Evolutionary conservation across 2,797 vertebrate genomes (phyloP).

Genomic region (Gymnodraco acuticeps): DNA sequence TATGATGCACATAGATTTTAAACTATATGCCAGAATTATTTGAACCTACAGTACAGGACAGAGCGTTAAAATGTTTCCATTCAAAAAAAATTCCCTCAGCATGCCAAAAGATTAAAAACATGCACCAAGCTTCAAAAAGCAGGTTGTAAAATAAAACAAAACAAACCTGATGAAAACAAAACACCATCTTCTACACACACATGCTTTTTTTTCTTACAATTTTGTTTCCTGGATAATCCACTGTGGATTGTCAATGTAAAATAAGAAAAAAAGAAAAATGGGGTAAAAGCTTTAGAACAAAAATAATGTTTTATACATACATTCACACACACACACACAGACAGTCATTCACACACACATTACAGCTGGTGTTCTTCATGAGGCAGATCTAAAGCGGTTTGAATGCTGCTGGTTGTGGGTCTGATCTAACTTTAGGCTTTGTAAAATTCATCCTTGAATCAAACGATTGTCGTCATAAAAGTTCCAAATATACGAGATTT

Average conservation of each 20-base stretch:
- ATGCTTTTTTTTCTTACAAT: conserved; percentile 29
- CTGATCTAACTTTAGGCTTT: not conserved
- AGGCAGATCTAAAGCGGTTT: conserved; percentile 32
- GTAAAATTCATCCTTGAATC: conserved; percentile 14
- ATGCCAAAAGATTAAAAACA: conserved; percentile 79
- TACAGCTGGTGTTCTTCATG: conserved; percentile 42
- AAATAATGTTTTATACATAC: conserved; percentile 38
- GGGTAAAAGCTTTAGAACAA: conserved; percentile 13
- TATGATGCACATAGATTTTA: conserved; percentile 35
- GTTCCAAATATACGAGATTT: conserved; percentile 16
- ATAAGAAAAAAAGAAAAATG: not conserved
- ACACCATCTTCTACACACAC: conserved; percentile 42
- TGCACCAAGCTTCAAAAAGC: conserved; percentile 68
- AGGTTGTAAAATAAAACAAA: conserved; percentile 36
- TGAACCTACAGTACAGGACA: conserved; percentile 53
- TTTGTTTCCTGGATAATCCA: conserved; percentile 53
- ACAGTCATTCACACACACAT: conserved; percentile 34
- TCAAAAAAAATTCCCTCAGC: conserved; percentile 49
- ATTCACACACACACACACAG: conserved; percentile 65
- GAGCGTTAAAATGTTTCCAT: conserved; percentile 42
- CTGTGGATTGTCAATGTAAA: conserved; percentile 75
- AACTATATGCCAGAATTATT: conserved; percentile 45
- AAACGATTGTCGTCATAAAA: conserved; percentile 57
- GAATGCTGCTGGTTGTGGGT: conserved; percentile 66
- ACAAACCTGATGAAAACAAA: conserved; percentile 16